Evolutionary conservation across 2,797 vertebrate genomes (phyloP).

Genomic region (Gephyroberyx darwinii): DNA sequence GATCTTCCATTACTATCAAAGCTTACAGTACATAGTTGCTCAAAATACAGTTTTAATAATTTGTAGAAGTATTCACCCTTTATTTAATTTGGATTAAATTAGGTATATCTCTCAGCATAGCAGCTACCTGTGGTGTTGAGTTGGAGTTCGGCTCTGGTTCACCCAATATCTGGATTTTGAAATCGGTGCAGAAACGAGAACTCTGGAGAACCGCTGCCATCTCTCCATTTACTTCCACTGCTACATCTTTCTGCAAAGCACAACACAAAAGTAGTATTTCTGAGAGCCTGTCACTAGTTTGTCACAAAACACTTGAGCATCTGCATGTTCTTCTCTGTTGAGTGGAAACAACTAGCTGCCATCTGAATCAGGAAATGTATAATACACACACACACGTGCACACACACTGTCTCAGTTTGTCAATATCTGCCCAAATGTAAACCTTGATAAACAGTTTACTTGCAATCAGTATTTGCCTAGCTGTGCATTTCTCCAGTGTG

Average conservation of each 20-base stretch:
- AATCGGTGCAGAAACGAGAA: slow-evolving; percentile 77
- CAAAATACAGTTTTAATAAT: neutral
- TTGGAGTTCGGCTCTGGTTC: slow-evolving; percentile 32
- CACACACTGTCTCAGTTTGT: neutral
- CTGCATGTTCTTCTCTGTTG: neutral
- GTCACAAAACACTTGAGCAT: neutral
- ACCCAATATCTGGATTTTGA: slow-evolving; percentile 65
- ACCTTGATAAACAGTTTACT: neutral
- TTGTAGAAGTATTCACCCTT: too few relatives aligned
- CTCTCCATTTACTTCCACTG: slow-evolving; percentile 71
- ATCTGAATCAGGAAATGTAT: neutral
- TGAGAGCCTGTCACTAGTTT: neutral
- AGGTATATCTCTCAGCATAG: neutral
- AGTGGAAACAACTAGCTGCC: too few relatives aligned
- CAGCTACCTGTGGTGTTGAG: slow-evolving; percentile 64
- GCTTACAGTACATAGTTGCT: neutral
- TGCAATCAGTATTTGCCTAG: too few relatives aligned
- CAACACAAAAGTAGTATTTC: neutral
- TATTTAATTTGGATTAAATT: neutral
- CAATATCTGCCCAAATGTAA: neutral
- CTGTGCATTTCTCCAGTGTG: neutral
- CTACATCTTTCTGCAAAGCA: slow-evolving; percentile 69
- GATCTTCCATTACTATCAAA: neutral
- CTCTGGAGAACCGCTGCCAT: slow-evolving; percentile 74
- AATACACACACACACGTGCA: neutral